Percentiles rank a stretch among this genome's conserved stretches.
Conservation (phyloP, 2,113 vertebrate species). For the Misgurnus mizolepis region DNA sequence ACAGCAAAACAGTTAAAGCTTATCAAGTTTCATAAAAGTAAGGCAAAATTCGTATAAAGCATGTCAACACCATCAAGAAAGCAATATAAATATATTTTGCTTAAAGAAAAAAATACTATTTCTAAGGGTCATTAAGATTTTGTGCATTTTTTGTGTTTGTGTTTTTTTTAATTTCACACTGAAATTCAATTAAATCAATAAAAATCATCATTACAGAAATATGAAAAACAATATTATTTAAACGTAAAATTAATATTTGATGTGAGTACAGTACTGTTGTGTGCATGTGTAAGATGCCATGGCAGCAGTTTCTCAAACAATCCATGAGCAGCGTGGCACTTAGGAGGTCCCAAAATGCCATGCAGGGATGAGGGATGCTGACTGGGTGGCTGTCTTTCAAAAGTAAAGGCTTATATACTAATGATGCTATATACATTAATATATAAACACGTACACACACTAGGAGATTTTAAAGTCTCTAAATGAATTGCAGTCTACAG, state of each 20-base stretch:
- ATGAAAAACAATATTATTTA: too few relatives aligned
- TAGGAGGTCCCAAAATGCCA: slow-evolving; percentile 4
- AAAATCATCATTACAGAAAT: too few relatives aligned
- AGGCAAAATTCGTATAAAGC: too few relatives aligned
- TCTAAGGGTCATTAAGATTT: too few relatives aligned
- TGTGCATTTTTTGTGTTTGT: too few relatives aligned
- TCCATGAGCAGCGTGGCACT: neutral
- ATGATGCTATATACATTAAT: slow-evolving; percentile 8
- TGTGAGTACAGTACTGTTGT: slow-evolving; percentile 5
- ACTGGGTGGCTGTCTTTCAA: slow-evolving; percentile 59
- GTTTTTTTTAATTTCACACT: too few relatives aligned
- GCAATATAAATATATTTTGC: too few relatives aligned
- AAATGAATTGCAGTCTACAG: neutral
- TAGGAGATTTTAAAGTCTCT: neutral
- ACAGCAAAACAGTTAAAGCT: too few relatives aligned
- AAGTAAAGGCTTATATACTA: slow-evolving; percentile 13
- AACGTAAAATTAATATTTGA: neutral
- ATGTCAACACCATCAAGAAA: too few relatives aligned
- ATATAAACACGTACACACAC: slow-evolving; percentile 29
- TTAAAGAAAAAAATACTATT: too few relatives aligned
- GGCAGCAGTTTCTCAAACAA: slow-evolving; percentile 37
- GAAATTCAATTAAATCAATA: too few relatives aligned
- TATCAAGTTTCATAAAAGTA: too few relatives aligned
- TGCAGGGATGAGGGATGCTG: neutral
- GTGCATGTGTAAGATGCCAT: slow-evolving; percentile 1